Percentiles rank a stretch among this genome's conserved stretches.
phyloP scores from a whole-genome alignment of 1,140 invertebrate species.

The Vanessa atalanta region DNA sequence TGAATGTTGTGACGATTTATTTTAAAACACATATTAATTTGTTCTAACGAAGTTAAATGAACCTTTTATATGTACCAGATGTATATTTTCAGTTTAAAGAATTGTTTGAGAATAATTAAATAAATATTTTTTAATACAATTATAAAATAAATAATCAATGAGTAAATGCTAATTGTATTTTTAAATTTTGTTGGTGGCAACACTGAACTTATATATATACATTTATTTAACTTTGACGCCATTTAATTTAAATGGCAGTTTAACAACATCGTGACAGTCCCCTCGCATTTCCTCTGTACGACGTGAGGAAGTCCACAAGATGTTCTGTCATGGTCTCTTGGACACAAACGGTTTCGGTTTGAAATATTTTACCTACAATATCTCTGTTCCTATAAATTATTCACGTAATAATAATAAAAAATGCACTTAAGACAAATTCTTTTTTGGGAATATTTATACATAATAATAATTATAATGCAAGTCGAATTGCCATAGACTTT shows the following conservation, averaged over 20 bases:
- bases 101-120: too few relatives aligned
- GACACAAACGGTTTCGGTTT: background rate
- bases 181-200: background rate
- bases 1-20: too few relatives aligned
- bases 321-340: background rate
- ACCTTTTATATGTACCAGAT: too few relatives aligned
- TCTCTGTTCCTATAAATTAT: too few relatives aligned
- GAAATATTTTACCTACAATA: background rate
- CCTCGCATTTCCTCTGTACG: background rate
- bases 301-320: conserved; percentile 5
- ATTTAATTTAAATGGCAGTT: background rate
- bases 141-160: background rate
- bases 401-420: too few relatives aligned
- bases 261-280: background rate
- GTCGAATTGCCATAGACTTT: too few relatives aligned
- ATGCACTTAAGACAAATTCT: too few relatives aligned
- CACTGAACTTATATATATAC: background rate
- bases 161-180: background rate
- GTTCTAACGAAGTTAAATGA: background rate
- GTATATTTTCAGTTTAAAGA: too few relatives aligned
- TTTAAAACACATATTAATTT: too few relatives aligned
- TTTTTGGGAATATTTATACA: too few relatives aligned
- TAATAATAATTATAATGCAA: too few relatives aligned
- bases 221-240: background rate
- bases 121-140: background rate